Conservation (phyloP, 2,888 invertebrate genomes). For the Callosobruchus maculatus region DNA sequence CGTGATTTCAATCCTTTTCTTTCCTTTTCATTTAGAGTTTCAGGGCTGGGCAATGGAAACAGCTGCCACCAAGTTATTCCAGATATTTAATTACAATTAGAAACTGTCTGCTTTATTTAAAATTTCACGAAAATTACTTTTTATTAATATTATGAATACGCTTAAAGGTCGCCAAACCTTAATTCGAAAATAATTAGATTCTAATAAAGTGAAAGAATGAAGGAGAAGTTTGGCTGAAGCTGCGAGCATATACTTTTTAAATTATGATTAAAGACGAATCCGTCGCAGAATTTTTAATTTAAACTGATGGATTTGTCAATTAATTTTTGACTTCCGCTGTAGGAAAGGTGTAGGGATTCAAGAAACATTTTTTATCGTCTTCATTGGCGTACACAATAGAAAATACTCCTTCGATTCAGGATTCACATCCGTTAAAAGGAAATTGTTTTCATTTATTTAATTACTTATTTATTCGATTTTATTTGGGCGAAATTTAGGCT, state of each 20-base stretch:
- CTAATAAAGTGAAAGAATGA: conserved; percentile 33
- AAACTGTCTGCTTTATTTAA: conserved; percentile 43
- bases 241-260: conserved; percentile 36
- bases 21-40: conserved; percentile 36
- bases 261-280: conserved; percentile 41
- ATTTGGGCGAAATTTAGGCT: too few species aligned
- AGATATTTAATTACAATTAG: conserved; percentile 48
- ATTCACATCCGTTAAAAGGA: too few species aligned
- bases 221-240: conserved; percentile 16
- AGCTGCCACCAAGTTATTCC: conserved; percentile 39
- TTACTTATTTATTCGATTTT: too few species aligned
- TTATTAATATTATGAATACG: conserved; percentile 42
- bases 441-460: too few species aligned
- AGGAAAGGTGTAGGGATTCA: not conserved
- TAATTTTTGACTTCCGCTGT: conserved; percentile 21
- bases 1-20: not conserved
- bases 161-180: conserved; percentile 26
- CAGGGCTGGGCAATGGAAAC: conserved; percentile 22
- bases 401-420: too few species aligned
- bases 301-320: conserved; percentile 35
- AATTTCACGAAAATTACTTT: conserved; percentile 41
- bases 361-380: not conserved
- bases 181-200: conserved; percentile 41
- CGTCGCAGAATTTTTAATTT: conserved; percentile 32
- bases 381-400: not conserved